Evolutionary conservation across 64 coral and sea anemone species (phyloP), one percentile per base, ranked within the genome.

Genomic region (Porites australiensis): DNA sequence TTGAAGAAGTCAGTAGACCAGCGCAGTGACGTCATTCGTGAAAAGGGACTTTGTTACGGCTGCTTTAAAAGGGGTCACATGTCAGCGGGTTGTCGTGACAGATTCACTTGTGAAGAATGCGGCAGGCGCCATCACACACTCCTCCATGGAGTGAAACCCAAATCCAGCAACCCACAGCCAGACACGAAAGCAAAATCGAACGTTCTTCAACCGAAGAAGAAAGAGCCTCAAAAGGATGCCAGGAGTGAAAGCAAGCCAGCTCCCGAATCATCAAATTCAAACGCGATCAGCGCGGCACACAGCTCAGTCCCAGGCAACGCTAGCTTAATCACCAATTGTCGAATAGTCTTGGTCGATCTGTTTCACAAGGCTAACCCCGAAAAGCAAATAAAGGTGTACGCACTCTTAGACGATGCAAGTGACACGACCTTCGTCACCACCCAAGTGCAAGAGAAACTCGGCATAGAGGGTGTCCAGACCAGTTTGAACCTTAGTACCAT

Each of bases 51-150:
- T 27, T 91, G 64, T 82, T 92, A 84, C 22, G 23, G 90, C 22
- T 92, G 90, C 84, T 58, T 92, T 4, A 91, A 83, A 48, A 7
- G 49, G 13, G 55, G 68, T 83, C 78, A 91, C 47, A 37, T 91
- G 20, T 82, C 60, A 22, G 27, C 50, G 4, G 45, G 58, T 23
- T 91, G 89, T 23, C 2, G 22, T 50, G 54, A 63, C 6, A 89
- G 68, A 74, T 77, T 11, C 18, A 79, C 2, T 45, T 89, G 88
- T 67, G 45, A 21, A 8, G 88, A 89, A 58, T 79, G 88, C 43
- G 74, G 60, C 2, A 89, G 67, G 19, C 44, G 75, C 55, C 74
- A 79, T 77, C 72, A 89, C 88, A 89, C 75, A 37, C 58, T 89
- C 43, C 62, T 89, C 57, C 88, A 89, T 89, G 72, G 72, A 10